Evolutionary conservation across 2,113 vertebrate genomes (phyloP).

Genomic region (Lota lota): DNA sequence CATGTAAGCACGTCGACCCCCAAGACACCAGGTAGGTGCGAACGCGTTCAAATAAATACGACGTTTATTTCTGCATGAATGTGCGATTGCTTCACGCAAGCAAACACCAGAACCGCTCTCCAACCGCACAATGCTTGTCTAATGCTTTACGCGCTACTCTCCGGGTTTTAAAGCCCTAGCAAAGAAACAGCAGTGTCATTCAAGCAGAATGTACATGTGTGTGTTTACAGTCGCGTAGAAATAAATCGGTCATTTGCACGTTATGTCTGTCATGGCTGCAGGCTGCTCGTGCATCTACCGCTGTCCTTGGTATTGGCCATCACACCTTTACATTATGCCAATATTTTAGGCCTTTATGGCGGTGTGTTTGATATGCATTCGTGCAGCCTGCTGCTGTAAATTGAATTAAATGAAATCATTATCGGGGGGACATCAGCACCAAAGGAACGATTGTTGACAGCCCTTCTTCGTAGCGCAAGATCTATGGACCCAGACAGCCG

Average conservation of each 20-base stretch:
- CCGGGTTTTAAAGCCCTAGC: constrained; percentile 11
- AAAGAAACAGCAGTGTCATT: constrained; percentile 38
- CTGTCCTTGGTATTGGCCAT: constrained; percentile 71
- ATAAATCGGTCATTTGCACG: constrained; percentile 42
- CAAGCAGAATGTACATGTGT: constrained; percentile 19
- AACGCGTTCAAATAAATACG: background rate
- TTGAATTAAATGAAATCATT: too few species aligned
- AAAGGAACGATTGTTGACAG: background rate
- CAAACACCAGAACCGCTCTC: constrained; percentile 14
- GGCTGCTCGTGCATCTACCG: constrained; percentile 53
- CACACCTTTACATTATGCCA: background rate
- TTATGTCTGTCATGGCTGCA: constrained; percentile 60
- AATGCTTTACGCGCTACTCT: constrained; percentile 5
- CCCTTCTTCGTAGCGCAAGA: constrained; percentile 42
- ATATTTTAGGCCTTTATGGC: background rate
- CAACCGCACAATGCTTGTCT: constrained; percentile 26
- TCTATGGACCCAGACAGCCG: constrained; percentile 2
- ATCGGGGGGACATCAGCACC: too few species aligned
- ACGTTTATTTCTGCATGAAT: background rate
- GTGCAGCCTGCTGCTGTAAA: too few species aligned
- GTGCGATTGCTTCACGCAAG: constrained; percentile 38
- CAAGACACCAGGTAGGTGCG: constrained; percentile 57
- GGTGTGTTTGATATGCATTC: too few species aligned
- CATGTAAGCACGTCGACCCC: constrained; percentile 63
- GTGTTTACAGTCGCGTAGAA: constrained; percentile 29